These are phyloP conservation scores for Protaetia brevitarsis DNA, from an alignment of 1,140 invertebrate genomes.

Conservation along the genomic window DNA sequence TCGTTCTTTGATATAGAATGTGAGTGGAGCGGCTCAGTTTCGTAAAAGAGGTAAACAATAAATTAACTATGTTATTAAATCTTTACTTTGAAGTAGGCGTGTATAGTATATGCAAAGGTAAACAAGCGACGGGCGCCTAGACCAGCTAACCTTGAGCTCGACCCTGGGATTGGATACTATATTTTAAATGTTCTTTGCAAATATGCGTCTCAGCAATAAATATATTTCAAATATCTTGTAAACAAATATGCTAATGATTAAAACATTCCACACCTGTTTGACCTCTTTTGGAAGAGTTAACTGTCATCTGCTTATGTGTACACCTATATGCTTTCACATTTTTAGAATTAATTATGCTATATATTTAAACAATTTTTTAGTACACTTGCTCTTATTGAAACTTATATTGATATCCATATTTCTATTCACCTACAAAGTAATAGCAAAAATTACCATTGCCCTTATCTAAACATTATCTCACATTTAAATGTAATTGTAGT, in stretches of 20 bases:
- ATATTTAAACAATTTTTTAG: not conserved
- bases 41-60: conserved; percentile 5
- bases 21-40: not conserved
- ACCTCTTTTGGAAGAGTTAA: conserved; percentile 36
- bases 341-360: conserved; percentile 7
- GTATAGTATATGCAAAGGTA: conserved; percentile 30
- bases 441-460: too few relatives aligned
- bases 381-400: too few relatives aligned
- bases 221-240: conserved; percentile 26
- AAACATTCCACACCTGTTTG: conserved; percentile 38
- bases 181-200: conserved; percentile 30
- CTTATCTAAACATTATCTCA: too few relatives aligned
- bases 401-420: too few relatives aligned
- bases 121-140: conserved; percentile 31
- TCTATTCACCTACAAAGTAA: too few relatives aligned
- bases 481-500: too few relatives aligned
- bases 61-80: conserved; percentile 22
- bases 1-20: not conserved
- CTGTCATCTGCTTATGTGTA: conserved; percentile 23
- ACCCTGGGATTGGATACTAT: conserved; percentile 35
- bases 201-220: conserved; percentile 27
- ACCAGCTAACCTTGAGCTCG: conserved; percentile 42
- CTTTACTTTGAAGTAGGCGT: conserved; percentile 37
- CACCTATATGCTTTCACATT: conserved; percentile 23
- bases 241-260: conserved; percentile 32